Conservation (phyloP, 1,140 invertebrate species). For the Trichonephila clavata region DNA sequence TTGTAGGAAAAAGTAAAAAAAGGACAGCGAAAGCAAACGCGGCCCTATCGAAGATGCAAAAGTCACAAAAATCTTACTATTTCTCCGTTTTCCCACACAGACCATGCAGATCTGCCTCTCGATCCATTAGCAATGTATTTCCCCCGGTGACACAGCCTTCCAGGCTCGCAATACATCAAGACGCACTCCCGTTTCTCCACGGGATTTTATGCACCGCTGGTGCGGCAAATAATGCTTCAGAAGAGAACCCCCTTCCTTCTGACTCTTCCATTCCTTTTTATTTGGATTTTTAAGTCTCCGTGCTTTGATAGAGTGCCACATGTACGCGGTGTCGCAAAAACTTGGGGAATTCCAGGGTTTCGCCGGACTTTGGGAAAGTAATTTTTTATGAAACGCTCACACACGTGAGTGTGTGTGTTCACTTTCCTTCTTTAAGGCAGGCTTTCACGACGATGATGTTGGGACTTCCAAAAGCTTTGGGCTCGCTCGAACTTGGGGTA, state of each 20-base stretch:
- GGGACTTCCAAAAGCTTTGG: not conserved
- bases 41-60: constrained; percentile 70
- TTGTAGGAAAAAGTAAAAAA: not conserved
- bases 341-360: constrained; percentile 46
- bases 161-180: constrained; percentile 72
- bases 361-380: constrained; percentile 71
- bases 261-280: constrained; percentile 1
- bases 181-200: constrained; percentile 57
- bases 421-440: not conserved
- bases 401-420: not conserved
- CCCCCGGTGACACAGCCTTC: constrained; percentile 63
- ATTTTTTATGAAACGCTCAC: constrained; percentile 65
- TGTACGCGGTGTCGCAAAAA: constrained; percentile 28
- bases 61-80: constrained; percentile 71
- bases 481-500: not conserved
- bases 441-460: constrained; percentile 43
- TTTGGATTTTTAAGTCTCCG: constrained; percentile 57
- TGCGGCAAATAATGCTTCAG: constrained; percentile 74
- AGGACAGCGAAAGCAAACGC: not conserved
- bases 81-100: constrained; percentile 50
- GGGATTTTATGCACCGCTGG: constrained; percentile 76
- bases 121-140: constrained; percentile 76
- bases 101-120: constrained; percentile 71
- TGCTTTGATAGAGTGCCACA: constrained; percentile 31
- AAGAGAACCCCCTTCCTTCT: not conserved